Evolutionary conservation across 2,113 vertebrate species (phyloP).

Genomic region (Leptodactylus fuscus): DNA sequence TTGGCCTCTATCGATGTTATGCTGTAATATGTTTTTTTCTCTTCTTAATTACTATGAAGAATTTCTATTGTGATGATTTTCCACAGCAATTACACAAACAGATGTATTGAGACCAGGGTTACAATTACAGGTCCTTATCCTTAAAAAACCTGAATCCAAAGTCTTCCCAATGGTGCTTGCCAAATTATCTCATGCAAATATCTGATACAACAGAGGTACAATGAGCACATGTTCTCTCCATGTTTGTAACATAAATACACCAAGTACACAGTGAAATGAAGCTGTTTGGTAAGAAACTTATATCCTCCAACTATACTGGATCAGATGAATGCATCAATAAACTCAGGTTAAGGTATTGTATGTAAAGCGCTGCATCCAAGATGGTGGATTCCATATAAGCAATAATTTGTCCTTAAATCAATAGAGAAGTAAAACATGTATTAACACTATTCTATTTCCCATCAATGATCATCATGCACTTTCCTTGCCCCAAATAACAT

Average conservation of each 20-base stretch:
- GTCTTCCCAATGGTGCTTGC: neutral
- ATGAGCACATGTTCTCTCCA: neutral
- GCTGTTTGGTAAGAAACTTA: neutral
- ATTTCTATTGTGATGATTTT: constrained; percentile 19
- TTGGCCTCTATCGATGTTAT: neutral
- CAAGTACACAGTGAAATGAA: neutral
- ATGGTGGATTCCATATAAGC: too few species aligned
- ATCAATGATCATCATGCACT: neutral
- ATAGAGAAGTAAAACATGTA: neutral
- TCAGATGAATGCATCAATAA: neutral
- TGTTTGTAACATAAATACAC: constrained; percentile 1
- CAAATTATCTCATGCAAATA: constrained; percentile 42
- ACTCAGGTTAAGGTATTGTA: neutral
- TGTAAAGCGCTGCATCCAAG: neutral
- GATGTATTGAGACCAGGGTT: constrained; percentile 39
- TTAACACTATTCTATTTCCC: neutral
- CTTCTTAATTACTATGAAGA: neutral
- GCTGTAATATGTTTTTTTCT: neutral
- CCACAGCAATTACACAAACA: constrained; percentile 4
- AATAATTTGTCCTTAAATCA: neutral
- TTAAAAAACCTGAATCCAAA: constrained; percentile 43
- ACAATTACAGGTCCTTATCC: constrained; percentile 26
- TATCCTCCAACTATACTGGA: neutral
- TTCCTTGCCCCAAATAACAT: neutral
- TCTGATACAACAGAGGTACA: constrained; percentile 5